These are phyloP conservation scores for Axinella damicornis DNA, from an alignment of 37 sponge, comb jelly and placozoan species.

Conservation along the genomic window DNA sequence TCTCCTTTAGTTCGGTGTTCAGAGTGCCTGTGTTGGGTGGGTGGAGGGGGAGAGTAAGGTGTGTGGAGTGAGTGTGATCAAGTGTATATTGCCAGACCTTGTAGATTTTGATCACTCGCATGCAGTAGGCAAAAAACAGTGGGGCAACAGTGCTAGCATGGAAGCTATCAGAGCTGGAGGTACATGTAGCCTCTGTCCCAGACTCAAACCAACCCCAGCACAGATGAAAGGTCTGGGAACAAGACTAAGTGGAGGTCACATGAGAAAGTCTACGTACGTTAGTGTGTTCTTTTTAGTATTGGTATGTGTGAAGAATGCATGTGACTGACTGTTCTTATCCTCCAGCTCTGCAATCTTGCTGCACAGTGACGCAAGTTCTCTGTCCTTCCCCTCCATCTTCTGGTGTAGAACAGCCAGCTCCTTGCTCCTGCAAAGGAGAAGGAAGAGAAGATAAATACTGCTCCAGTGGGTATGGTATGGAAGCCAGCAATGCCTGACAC, in stretches of 20 bases:
- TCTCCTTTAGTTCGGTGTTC: not conserved
- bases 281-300: too few relatives aligned
- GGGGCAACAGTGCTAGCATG: not conserved
- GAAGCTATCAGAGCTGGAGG: too few relatives aligned
- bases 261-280: not conserved
- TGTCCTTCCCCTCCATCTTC: not conserved
- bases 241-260: too few relatives aligned
- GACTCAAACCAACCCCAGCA: too few relatives aligned
- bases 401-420: not conserved
- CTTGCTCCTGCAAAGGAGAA: not conserved
- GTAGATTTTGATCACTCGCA: too few relatives aligned
- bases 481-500: too few relatives aligned
- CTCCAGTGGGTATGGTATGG: too few relatives aligned
- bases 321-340: conserved; percentile 1
- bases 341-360: not conserved
- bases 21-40: not conserved
- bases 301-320: not conserved
- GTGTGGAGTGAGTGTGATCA: not conserved
- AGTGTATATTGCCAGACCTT: too few relatives aligned
- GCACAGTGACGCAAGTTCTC: not conserved
- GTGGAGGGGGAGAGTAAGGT: not conserved
- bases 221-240: too few relatives aligned
- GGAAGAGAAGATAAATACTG: too few relatives aligned
- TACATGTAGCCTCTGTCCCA: too few relatives aligned
- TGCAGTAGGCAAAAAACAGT: too few relatives aligned